These are phyloP conservation scores for Sinocyclocheilus anophthalmus DNA, from an alignment of 2,113 vertebrate genomes.

Conservation along the genomic window DNA sequence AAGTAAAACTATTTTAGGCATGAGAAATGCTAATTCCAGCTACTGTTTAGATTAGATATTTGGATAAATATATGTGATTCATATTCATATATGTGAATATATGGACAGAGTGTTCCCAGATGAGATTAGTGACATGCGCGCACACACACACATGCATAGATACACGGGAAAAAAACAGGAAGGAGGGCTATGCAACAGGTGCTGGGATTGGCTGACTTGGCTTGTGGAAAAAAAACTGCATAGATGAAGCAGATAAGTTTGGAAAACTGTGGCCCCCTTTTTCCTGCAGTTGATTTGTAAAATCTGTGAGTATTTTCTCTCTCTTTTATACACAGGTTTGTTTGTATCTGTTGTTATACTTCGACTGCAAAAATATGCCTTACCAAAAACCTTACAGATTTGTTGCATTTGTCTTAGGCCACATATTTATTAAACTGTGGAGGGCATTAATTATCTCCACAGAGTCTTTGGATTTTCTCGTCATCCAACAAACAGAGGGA, in stretches of 20 bases:
- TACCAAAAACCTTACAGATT: conserved; percentile 4
- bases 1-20: conserved; percentile 10
- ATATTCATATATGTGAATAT: too few relatives aligned
- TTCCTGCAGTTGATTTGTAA: conserved; percentile 59
- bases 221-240: conserved; percentile 6
- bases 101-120: conserved; percentile 13
- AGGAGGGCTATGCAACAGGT: conserved; percentile 60
- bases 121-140: not conserved
- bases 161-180: conserved; percentile 59
- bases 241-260: conserved; percentile 56
- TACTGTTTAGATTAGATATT: not conserved
- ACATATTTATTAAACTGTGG: not conserved
- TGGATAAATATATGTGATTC: conserved; percentile 23
- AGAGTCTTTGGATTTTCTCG: not conserved
- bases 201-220: conserved; percentile 38
- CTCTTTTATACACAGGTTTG: conserved; percentile 64
- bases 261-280: conserved; percentile 47
- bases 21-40: not conserved
- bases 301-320: conserved; percentile 71
- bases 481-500: not conserved
- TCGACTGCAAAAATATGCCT: not conserved
- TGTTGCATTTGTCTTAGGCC: not conserved
- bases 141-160: not conserved
- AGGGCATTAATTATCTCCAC: not conserved
- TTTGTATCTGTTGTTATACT: not conserved